Conservation (phyloP, 2,113 vertebrate species). For the Tauraco erythrolophus region DNA sequence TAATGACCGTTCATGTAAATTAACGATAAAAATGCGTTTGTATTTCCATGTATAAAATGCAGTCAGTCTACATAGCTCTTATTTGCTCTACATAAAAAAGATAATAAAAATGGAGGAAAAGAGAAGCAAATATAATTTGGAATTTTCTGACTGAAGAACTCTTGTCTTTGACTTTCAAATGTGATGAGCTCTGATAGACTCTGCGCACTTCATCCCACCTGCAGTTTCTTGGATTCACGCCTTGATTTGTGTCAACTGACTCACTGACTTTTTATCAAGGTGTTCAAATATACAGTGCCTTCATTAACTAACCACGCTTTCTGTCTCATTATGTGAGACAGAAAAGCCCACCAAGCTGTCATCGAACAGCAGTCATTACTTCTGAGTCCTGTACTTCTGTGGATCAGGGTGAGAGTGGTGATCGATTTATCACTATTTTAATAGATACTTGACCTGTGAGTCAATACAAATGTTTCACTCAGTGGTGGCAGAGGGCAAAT, state of each 20-base stretch:
- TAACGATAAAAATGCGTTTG: background rate
- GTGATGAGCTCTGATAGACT: constrained; percentile 16
- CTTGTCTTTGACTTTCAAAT: constrained; percentile 65
- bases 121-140: background rate
- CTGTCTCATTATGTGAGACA: constrained; percentile 71
- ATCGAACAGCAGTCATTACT: constrained; percentile 69
- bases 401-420: background rate
- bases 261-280: constrained; percentile 73
- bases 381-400: constrained; percentile 39
- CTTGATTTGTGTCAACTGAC: constrained; percentile 72
- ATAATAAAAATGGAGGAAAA: background rate
- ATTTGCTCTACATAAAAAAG: background rate
- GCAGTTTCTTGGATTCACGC: constrained; percentile 51
- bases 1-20: background rate
- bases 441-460: constrained; percentile 72
- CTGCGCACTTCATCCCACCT: constrained; percentile 53
- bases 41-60: background rate
- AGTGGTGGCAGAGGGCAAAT: constrained; percentile 44
- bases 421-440: constrained; percentile 74
- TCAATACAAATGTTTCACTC: constrained; percentile 72
- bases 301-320: constrained; percentile 71
- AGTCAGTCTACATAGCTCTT: background rate
- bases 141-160: background rate
- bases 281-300: constrained; percentile 62
- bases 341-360: constrained; percentile 66